Conservation (phyloP, 2,113 vertebrate species). For the Gopherus evgoodei region DNA sequence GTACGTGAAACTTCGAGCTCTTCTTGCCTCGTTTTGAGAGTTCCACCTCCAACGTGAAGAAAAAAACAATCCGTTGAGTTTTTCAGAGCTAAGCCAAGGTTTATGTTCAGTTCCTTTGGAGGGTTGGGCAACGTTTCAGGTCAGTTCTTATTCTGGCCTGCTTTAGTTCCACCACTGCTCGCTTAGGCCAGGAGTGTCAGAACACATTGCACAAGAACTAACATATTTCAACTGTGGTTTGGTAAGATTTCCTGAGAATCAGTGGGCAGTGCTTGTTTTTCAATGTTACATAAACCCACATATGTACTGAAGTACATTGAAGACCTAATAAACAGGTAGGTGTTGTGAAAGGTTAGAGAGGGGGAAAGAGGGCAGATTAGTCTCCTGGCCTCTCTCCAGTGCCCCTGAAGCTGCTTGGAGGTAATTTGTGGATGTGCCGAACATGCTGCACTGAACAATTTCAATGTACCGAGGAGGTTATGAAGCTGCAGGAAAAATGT, state of each 20-base stretch:
- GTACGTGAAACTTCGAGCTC: neutral
- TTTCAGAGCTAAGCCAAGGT: neutral
- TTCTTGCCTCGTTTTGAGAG: neutral
- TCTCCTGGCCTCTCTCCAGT: neutral
- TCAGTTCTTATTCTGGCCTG: constrained; percentile 3
- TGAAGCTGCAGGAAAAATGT: neutral
- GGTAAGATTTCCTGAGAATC: constrained; percentile 56
- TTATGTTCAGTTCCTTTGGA: constrained; percentile 1
- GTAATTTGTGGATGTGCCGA: neutral
- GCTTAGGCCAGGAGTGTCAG: neutral
- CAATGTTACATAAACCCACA: constrained; percentile 50
- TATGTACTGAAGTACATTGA: neutral
- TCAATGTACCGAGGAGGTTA: fast-evolving
- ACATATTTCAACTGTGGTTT: constrained; percentile 58
- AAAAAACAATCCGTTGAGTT: neutral
- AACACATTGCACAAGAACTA: neutral
- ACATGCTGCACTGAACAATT: fast-evolving
- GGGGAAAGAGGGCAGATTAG: fast-evolving
- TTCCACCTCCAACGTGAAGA: neutral
- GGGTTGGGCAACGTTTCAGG: neutral
- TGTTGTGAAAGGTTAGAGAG: neutral
- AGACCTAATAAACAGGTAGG: constrained; percentile 45
- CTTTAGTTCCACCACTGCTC: neutral
- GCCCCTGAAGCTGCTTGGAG: fast-evolving
- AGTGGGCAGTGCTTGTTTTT: constrained; percentile 59